These are phyloP conservation scores for Nasonia vitripennis DNA, from an alignment of 1,140 invertebrate species.

Conservation along the genomic window DNA sequence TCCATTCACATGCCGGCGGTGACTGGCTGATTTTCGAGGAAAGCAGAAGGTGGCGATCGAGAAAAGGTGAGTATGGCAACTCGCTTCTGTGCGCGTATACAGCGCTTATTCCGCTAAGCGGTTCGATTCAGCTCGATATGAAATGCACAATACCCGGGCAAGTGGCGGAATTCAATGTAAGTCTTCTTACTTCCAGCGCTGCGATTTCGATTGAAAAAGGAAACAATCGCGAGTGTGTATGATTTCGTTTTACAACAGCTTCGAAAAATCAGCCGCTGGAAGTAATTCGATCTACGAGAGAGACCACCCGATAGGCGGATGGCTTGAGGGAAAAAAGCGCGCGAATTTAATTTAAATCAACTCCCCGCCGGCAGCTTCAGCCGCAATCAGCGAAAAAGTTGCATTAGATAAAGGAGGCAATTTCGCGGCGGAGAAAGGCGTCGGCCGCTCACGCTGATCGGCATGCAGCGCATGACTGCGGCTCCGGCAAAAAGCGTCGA, in stretches of 20 bases:
- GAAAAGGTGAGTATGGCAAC: not conserved
- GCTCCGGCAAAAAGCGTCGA: constrained; percentile 11
- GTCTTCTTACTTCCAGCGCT: not conserved
- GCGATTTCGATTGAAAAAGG: not conserved
- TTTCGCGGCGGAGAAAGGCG: not conserved
- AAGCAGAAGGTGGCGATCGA: not conserved
- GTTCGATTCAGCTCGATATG: constrained; percentile 8
- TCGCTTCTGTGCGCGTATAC: not conserved
- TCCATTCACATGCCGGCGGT: not conserved
- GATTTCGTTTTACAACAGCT: too few relatives aligned
- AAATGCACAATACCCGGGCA: not conserved
- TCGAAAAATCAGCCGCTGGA: too few relatives aligned
- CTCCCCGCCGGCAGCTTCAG: too few relatives aligned
- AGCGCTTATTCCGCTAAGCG: constrained; percentile 9
- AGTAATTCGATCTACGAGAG: too few relatives aligned
- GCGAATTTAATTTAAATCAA: not conserved
- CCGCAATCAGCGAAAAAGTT: not conserved
- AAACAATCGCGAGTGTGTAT: too few relatives aligned
- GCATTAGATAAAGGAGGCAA: not conserved
- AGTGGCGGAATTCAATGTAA: not conserved
- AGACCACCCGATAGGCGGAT: too few relatives aligned
- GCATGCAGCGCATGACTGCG: not conserved
- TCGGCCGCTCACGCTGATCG: not conserved
- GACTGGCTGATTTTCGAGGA: not conserved
- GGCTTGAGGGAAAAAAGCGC: not conserved